Conservation (phyloP, 2,113 vertebrate species). For the Oncorhynchus mykiss region DNA sequence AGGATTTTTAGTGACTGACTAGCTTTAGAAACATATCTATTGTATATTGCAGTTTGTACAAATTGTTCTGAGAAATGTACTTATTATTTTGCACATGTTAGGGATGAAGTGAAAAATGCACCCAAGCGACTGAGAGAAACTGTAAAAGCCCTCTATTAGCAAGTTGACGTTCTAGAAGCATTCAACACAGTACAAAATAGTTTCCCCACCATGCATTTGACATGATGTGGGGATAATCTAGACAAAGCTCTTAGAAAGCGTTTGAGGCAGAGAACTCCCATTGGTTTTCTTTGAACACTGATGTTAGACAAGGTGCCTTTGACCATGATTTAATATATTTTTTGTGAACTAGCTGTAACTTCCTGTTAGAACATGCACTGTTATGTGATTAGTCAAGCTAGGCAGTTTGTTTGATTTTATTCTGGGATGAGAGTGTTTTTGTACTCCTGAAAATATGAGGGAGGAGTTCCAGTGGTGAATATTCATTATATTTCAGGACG, state of each 20-base stretch:
- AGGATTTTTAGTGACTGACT: too few relatives aligned
- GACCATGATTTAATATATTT: neutral
- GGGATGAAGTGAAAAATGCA: too few relatives aligned
- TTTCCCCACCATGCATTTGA: neutral
- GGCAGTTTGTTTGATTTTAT: neutral
- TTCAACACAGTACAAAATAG: neutral
- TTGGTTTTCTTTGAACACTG: neutral
- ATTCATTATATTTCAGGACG: slow-evolving; percentile 20
- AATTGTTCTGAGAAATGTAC: too few relatives aligned
- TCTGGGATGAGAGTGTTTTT: neutral
- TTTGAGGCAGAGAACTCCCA: neutral
- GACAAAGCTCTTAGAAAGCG: neutral
- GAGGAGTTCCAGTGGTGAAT: slow-evolving; percentile 14
- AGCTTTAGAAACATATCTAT: too few relatives aligned
- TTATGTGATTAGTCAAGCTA: neutral
- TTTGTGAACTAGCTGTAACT: neutral
- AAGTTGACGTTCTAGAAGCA: neutral
- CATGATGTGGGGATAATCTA: neutral
- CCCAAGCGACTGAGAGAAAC: too few relatives aligned
- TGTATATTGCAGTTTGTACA: too few relatives aligned
- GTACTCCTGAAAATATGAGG: slow-evolving; percentile 3
- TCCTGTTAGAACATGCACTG: neutral
- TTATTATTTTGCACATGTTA: too few relatives aligned
- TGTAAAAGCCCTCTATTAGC: neutral
- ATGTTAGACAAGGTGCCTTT: neutral